Percentiles rank a stretch among this genome's conserved stretches.
Evolutionary conservation across 2,113 vertebrate species (phyloP).

Genomic region (Seriola rivoliana): DNA sequence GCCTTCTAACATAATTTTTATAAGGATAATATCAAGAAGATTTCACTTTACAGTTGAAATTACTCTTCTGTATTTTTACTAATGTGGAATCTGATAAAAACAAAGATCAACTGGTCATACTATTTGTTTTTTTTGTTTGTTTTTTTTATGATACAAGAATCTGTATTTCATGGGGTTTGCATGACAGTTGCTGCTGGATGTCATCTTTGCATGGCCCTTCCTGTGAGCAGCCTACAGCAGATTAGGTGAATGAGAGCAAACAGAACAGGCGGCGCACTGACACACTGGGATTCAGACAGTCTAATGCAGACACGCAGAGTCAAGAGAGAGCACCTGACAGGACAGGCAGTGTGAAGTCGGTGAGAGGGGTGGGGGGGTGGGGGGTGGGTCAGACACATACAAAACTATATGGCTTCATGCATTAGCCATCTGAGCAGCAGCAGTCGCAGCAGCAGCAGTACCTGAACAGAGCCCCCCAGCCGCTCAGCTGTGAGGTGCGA

Average conservation of each 20-base stretch:
- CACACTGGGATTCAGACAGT: conserved; percentile 52
- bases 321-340: conserved; percentile 30
- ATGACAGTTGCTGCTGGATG: conserved; percentile 33
- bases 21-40: background rate
- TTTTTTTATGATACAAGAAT: background rate
- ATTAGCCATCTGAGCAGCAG: conserved; percentile 72
- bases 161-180: conserved; percentile 19
- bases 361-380: background rate
- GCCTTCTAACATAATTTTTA: background rate
- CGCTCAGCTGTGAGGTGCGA: conserved; percentile 90
- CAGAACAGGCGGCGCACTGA: conserved; percentile 42
- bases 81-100: background rate
- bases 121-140: background rate
- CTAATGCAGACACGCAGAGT: conserved; percentile 40
- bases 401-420: conserved; percentile 71
- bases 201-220: conserved; percentile 45
- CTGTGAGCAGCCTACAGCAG: conserved; percentile 55
- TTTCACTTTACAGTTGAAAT: background rate
- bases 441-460: conserved; percentile 83
- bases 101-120: background rate
- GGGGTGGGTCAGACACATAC: conserved; percentile 30
- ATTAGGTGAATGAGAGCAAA: conserved; percentile 49
- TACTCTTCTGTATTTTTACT: background rate
- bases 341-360: conserved; percentile 40
- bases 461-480: conserved; percentile 94